A percentile compares a stretch with the other conserved stretches of the same genome.
Evolutionary conservation across 2,113 vertebrate species (phyloP).

Genomic region (Epinephelus cyanopodus): DNA sequence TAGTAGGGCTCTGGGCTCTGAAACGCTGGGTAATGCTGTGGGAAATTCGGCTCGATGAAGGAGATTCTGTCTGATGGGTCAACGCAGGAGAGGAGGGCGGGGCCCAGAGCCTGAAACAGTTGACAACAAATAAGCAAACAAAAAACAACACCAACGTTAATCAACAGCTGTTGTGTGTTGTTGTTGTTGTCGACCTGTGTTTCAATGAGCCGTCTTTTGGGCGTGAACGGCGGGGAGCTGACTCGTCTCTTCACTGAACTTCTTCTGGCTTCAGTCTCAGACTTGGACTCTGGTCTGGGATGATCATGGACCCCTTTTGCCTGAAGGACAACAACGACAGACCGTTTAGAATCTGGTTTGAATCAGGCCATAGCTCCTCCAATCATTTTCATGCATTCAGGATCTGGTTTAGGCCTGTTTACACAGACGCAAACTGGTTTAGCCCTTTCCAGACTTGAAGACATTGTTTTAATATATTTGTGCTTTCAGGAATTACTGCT

Average conservation of each 20-base stretch:
- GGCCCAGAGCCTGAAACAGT: slow-evolving; percentile 73
- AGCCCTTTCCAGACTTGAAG: no score
- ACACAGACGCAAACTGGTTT: neutral
- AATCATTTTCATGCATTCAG: neutral
- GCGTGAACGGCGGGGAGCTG: slow-evolving; percentile 88
- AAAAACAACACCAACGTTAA: neutral
- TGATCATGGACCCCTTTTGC: slow-evolving; percentile 98
- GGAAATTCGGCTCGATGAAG: slow-evolving; percentile 84
- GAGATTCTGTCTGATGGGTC: slow-evolving; percentile 86
- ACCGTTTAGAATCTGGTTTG: neutral
- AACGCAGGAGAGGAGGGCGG: slow-evolving; percentile 76
- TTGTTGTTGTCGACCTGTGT: slow-evolving; percentile 81
- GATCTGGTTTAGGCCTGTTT: neutral
- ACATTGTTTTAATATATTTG: no score
- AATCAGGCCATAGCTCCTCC: no score
- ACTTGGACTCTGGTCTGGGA: slow-evolving; percentile 94
- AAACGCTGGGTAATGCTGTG: slow-evolving; percentile 84
- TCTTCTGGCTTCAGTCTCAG: slow-evolving; percentile 94
- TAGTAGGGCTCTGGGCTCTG: slow-evolving; percentile 88
- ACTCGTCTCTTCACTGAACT: slow-evolving; percentile 93
- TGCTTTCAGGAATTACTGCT: no score
- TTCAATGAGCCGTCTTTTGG: slow-evolving; percentile 88
- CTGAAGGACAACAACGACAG: slow-evolving; percentile 75
- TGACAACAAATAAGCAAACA: slow-evolving; percentile 14
- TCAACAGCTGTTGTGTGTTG: neutral